These are phyloP conservation scores for Hemiprocne comata DNA, from an alignment of 2,113 vertebrate genomes.

Conservation along the genomic window DNA sequence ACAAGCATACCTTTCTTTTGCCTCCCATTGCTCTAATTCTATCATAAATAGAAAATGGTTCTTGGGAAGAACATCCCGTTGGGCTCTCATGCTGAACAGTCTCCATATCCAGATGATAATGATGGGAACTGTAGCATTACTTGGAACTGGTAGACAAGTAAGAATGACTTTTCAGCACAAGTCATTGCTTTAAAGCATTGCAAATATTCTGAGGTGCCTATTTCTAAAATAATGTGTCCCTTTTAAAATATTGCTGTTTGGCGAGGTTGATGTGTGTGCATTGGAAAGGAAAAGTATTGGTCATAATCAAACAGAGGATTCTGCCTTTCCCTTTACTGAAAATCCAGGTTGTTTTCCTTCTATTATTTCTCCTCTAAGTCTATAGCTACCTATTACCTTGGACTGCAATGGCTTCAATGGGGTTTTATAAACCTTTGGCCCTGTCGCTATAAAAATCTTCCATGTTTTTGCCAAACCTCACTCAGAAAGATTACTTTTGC, in stretches of 20 bases:
- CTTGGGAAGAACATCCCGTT: not conserved
- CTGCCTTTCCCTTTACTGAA: not conserved
- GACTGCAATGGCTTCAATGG: not conserved
- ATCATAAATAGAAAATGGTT: not conserved
- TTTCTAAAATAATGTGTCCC: not conserved
- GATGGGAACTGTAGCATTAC: not conserved
- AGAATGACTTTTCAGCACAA: not conserved
- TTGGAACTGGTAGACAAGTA: not conserved
- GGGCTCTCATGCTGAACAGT: not conserved
- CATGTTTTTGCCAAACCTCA: slow-evolving; percentile 42
- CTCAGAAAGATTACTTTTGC: slow-evolving; percentile 44
- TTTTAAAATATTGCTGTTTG: not conserved
- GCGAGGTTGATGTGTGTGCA: not conserved
- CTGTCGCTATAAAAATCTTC: slow-evolving; percentile 31
- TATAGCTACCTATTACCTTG: slow-evolving; percentile 26
- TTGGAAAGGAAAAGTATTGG: not conserved
- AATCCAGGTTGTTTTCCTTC: not conserved
- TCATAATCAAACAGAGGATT: not conserved
- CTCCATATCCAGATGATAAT: not conserved
- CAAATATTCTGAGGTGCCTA: not conserved
- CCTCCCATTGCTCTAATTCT: not conserved
- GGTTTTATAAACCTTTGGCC: slow-evolving; percentile 57
- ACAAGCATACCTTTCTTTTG: not conserved
- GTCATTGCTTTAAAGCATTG: not conserved
- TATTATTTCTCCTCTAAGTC: not conserved